These are phyloP conservation scores for Triplophysa yarkandensis DNA, from an alignment of 2,797 vertebrate species.

Conservation along the genomic window DNA sequence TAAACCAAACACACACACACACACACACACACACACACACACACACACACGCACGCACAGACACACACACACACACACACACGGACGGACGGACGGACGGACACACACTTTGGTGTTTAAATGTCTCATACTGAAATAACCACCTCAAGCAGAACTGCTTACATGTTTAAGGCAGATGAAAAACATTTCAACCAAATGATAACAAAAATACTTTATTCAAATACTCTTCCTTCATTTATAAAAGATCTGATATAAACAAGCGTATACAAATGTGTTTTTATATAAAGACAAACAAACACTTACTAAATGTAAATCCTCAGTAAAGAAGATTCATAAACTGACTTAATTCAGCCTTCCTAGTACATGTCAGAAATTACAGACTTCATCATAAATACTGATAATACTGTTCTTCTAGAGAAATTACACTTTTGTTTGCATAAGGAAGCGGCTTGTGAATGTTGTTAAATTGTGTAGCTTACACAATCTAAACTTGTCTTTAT, in stretches of 20 bases:
- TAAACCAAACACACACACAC: not conserved
- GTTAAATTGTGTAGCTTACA: not conserved
- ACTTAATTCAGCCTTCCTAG: not conserved
- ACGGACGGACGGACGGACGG: too few species aligned
- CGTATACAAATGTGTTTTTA: conserved; percentile 30
- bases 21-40: not conserved
- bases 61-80: too few species aligned
- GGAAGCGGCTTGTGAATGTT: not conserved
- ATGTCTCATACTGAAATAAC: too few species aligned
- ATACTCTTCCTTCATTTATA: conserved; percentile 4
- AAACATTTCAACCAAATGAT: not conserved
- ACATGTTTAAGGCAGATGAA: too few species aligned
- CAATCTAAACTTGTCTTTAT: not conserved
- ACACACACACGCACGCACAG: too few species aligned
- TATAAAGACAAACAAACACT: conserved; percentile 15
- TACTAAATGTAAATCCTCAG: not conserved
- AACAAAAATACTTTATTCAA: conserved; percentile 26
- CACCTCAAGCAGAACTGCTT: too few species aligned
- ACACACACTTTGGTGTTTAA: too few species aligned
- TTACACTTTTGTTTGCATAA: not conserved
- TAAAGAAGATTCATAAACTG: not conserved
- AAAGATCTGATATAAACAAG: not conserved
- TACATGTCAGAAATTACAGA: too few species aligned
- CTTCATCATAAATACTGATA: too few species aligned
- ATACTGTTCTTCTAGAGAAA: not conserved